Conservation (phyloP, 2,888 invertebrate species). For the Phyto melanocephala region DNA sequence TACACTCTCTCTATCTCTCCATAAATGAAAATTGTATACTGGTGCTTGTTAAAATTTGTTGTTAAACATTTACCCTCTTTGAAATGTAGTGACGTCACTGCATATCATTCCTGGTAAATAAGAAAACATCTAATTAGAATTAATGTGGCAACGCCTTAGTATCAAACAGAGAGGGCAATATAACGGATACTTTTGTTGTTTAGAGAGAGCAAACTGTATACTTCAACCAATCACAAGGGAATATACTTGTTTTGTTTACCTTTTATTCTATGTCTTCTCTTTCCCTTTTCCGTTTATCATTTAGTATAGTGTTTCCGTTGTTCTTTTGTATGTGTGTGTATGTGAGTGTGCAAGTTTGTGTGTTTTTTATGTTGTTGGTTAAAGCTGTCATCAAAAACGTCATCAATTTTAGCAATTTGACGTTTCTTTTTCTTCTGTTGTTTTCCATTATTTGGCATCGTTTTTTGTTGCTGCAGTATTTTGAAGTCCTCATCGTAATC, state of each 20-base stretch:
- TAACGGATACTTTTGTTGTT: background rate
- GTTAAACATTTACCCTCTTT: background rate
- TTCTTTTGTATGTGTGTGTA: background rate
- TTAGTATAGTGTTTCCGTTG: conserved; percentile 1
- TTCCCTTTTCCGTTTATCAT: background rate
- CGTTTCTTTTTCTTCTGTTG: conserved; percentile 50
- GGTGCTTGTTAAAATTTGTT: too few relatives aligned
- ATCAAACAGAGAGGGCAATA: background rate
- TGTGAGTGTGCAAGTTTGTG: background rate
- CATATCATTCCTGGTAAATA: conserved; percentile 19
- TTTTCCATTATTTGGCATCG: conserved; percentile 24
- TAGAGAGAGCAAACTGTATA: conserved; percentile 16
- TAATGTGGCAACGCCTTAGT: conserved; percentile 29
- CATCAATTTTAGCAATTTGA: conserved; percentile 76
- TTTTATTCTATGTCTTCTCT: background rate
- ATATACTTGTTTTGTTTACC: background rate
- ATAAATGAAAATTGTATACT: too few relatives aligned
- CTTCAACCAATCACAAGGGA: conserved; percentile 39
- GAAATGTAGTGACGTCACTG: conserved; percentile 71
- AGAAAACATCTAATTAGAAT: conserved; percentile 41
- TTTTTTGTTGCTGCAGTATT: background rate
- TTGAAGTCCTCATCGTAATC: background rate
- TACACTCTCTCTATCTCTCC: conserved; percentile 1
- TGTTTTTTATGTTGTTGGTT: conserved; percentile 47
- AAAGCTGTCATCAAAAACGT: conserved; percentile 75